Conservation (phyloP, 2,797 vertebrate species). For the Spinus olivaceus region DNA sequence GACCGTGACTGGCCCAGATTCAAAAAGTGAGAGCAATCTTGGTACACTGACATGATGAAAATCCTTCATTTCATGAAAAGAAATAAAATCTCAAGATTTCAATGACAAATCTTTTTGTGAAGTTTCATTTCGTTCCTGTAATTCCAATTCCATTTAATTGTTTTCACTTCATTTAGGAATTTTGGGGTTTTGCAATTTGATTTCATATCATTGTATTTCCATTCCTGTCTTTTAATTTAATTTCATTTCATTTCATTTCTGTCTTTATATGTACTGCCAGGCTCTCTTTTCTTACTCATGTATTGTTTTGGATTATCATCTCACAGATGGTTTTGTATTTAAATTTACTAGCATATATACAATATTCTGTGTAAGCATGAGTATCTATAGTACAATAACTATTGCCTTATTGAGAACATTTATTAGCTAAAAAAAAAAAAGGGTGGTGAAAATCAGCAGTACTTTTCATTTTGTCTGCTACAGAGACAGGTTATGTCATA, state of each 20-base stretch:
- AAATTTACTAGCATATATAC: neutral
- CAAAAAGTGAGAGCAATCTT: neutral
- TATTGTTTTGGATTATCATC: neutral
- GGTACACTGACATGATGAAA: neutral
- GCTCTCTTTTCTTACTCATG: neutral
- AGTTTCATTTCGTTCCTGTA: neutral
- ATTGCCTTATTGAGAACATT: neutral
- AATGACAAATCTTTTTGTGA: neutral
- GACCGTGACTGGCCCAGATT: rapidly evolving
- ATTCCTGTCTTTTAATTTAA: rapidly evolving
- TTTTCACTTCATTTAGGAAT: neutral
- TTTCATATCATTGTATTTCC: neutral
- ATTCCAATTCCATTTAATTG: neutral
- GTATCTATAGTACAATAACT: neutral
- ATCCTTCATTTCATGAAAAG: neutral
- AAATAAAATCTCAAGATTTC: neutral
- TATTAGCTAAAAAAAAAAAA: neutral
- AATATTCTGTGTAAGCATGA: neutral
- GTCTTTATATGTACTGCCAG: neutral
- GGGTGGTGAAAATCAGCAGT: neutral
- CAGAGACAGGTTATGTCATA: neutral
- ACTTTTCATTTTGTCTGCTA: neutral
- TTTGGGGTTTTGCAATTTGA: neutral
- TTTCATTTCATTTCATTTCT: neutral
- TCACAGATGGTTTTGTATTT: neutral